Evolutionary conservation across 1,140 invertebrate genomes (phyloP).

Genomic region (Sitodiplosis mosellana): DNA sequence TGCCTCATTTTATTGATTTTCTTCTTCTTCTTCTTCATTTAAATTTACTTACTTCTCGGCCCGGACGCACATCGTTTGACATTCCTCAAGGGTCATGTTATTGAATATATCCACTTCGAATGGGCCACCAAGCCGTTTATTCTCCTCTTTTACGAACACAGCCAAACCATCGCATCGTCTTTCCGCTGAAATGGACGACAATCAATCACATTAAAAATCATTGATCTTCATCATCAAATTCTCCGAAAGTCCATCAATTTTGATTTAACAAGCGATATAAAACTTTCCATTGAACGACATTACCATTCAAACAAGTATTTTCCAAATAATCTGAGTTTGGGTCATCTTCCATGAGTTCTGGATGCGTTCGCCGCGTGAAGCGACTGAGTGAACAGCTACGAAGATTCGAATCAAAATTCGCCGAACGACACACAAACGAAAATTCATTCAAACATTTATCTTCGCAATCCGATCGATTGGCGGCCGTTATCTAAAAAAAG

Average conservation of each 20-base stretch:
- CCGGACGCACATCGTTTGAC: constrained; percentile 56
- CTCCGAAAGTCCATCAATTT: background rate
- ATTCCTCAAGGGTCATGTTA: constrained; percentile 68
- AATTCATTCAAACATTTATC: constrained; percentile 80
- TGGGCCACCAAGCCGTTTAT: constrained; percentile 65
- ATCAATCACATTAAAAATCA: background rate
- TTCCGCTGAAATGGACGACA: constrained; percentile 50
- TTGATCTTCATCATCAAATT: constrained; percentile 1
- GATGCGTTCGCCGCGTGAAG: constrained; percentile 67
- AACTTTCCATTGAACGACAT: no score
- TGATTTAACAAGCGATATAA: background rate
- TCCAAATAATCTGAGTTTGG: constrained; percentile 77
- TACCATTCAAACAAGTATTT: constrained; percentile 78
- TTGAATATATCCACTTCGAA: constrained; percentile 73
- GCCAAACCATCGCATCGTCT: constrained; percentile 65
- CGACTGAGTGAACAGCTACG: constrained; percentile 60
- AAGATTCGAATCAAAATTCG: constrained; percentile 55
- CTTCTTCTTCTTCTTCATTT: no score
- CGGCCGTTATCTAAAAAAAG: constrained; percentile 34
- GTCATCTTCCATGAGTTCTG: constrained; percentile 63
- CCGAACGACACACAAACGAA: constrained; percentile 70
- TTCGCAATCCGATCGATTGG: constrained; percentile 74
- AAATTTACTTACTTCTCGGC: constrained; percentile 46
- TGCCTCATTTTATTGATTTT: no score
- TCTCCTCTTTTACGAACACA: constrained; percentile 76